Percentiles rank a stretch among this genome's conserved stretches.
Conservation (phyloP, 37 sponge, comb jelly and placozoan genomes). For the Chondrosia reniformis region DNA sequence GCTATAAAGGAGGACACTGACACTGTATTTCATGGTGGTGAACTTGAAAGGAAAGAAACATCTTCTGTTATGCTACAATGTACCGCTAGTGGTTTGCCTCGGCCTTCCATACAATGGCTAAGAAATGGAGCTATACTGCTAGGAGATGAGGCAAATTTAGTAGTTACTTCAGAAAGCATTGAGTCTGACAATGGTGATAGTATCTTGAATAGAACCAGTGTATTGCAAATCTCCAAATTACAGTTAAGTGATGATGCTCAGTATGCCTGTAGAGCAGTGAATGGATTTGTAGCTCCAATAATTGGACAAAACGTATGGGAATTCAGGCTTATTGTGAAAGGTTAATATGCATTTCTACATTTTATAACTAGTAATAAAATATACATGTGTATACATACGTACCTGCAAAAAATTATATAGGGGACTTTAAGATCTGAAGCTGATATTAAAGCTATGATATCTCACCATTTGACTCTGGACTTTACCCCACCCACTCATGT, state of each 20-base stretch:
- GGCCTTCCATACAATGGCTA: background rate
- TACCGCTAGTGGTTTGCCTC: background rate
- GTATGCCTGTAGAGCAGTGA: conserved; percentile 5
- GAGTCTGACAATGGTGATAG: background rate
- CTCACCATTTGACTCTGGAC: no score
- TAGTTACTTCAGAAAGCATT: background rate
- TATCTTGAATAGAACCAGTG: background rate
- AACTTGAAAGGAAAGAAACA: no score
- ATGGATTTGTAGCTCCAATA: background rate
- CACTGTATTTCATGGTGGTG: no score
- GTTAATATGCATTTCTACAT: no score
- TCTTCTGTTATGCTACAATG: no score
- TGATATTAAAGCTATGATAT: no score
- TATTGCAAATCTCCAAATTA: background rate
- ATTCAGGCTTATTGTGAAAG: background rate
- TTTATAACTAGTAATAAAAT: no score
- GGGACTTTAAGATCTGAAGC: no score
- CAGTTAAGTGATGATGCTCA: background rate
- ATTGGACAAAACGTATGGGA: background rate
- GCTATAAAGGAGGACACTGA: no score
- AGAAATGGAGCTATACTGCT: background rate
- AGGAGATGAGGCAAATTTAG: background rate
- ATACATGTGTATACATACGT: no score
- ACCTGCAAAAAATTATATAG: no score
- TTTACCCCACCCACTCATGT: no score